Percentiles rank a stretch among this genome's conserved stretches.
Conservation (phyloP, 2,797 vertebrate genomes). For the Ctenopoma kingsleyae region DNA sequence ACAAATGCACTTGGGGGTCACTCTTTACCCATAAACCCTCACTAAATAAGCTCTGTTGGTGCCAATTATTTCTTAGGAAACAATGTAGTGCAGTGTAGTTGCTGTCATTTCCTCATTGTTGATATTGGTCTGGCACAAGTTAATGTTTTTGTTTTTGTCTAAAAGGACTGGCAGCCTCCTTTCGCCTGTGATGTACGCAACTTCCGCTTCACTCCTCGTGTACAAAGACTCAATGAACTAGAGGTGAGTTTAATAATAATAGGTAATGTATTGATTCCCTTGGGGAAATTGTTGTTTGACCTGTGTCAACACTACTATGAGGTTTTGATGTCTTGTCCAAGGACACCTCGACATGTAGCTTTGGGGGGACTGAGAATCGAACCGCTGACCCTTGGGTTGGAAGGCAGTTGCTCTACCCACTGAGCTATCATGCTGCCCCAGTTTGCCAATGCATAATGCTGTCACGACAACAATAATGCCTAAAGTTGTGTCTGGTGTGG, state of each 20-base stretch:
- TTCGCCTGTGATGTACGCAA: conserved; percentile 98
- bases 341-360: no score
- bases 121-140: not conserved
- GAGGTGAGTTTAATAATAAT: no score
- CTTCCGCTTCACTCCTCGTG: conserved; percentile 95
- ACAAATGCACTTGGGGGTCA: not conserved
- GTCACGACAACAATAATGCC: not conserved
- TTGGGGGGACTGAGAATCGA: no score
- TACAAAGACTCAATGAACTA: conserved; percentile 96
- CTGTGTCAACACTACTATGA: no score
- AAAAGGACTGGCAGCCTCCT: conserved; percentile 98
- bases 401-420: no score
- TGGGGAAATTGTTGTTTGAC: no score
- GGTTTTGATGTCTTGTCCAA: no score
- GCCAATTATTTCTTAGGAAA: not conserved
- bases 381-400: no score
- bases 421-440: no score
- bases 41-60: not conserved
- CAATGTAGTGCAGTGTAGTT: not conserved
- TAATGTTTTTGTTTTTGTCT: conserved; percentile 21
- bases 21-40: not conserved
- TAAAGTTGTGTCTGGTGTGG: not conserved
- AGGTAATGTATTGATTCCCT: no score
- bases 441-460: not conserved
- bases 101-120: conserved; percentile 6